Evolutionary conservation across 1,140 invertebrate genomes (phyloP).

Genomic region (Cotesia typhae): DNA sequence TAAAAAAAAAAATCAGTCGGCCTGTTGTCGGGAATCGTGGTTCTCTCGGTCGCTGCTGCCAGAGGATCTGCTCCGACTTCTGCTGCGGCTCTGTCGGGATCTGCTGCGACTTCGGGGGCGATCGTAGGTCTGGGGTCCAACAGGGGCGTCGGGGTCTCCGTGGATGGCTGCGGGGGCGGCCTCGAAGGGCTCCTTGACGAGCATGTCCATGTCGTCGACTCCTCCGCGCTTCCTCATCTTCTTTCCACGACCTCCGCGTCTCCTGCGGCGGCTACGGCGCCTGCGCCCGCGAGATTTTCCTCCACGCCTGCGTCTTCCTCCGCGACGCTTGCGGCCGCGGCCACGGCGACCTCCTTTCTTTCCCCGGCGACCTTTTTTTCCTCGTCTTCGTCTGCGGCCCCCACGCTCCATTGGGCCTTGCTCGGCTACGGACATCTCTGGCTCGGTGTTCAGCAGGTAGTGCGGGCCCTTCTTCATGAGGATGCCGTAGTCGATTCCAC

Average conservation of each 20-base stretch:
- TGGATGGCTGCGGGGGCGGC: neutral
- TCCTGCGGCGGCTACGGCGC: slow-evolving; percentile 24
- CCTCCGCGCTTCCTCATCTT: slow-evolving; percentile 24
- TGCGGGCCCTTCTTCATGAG: slow-evolving; percentile 48
- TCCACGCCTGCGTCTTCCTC: slow-evolving; percentile 35
- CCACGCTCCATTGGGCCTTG: slow-evolving; percentile 36
- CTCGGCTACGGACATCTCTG: slow-evolving; percentile 23
- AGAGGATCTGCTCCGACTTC: slow-evolving; percentile 47
- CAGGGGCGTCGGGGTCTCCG: slow-evolving; percentile 16
- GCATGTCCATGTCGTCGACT: slow-evolving; percentile 33
- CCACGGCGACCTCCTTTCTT: slow-evolving; percentile 24
- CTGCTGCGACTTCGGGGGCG: slow-evolving; percentile 36
- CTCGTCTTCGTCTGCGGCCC: slow-evolving; percentile 17
- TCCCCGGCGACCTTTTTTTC: slow-evolving; percentile 18
- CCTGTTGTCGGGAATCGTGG: slow-evolving; percentile 32
- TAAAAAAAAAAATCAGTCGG: slow-evolving; percentile 30
- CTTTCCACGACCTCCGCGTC: slow-evolving; percentile 20
- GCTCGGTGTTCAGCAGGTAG: slow-evolving; percentile 52
- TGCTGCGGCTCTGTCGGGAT: slow-evolving; percentile 32
- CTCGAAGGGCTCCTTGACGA: slow-evolving; percentile 36
- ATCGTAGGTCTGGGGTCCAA: slow-evolving; percentile 31
- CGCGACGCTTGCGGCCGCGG: slow-evolving; percentile 33
- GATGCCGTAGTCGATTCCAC: slow-evolving; percentile 57
- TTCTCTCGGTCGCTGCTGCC: slow-evolving; percentile 46
- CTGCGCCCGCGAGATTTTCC: slow-evolving; percentile 30